Percentiles rank a stretch among this genome's conserved stretches.
Evolutionary conservation across 2,888 invertebrate species (phyloP).

Genomic region (Ennomos erosarius): DNA sequence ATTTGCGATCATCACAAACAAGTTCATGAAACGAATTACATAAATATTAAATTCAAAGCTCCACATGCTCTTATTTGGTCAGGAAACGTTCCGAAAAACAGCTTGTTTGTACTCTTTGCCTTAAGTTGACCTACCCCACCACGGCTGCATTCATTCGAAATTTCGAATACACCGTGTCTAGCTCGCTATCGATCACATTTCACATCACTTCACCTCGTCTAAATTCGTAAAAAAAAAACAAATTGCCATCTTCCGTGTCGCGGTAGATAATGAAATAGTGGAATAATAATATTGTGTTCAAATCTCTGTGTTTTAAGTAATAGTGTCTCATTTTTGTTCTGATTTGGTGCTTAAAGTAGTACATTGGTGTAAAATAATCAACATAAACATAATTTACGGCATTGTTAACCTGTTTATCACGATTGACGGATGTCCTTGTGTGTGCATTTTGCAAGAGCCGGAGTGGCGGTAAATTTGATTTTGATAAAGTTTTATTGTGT

Average conservation of each 20-base stretch:
- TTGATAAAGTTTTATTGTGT: conserved; percentile 55
- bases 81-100: too few relatives aligned
- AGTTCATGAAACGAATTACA: too few relatives aligned
- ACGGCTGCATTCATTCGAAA: too few relatives aligned
- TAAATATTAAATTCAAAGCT: too few relatives aligned
- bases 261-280: conserved; percentile 12
- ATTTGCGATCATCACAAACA: too few relatives aligned
- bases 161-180: too few relatives aligned
- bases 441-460: conserved; percentile 78
- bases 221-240: conserved; percentile 15
- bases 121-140: too few relatives aligned
- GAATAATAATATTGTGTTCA: conserved; percentile 21
- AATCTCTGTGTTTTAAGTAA: conserved; percentile 11
- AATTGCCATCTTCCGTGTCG: conserved; percentile 32
- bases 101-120: too few relatives aligned
- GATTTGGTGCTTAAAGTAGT: conserved; percentile 5
- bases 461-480: conserved; percentile 83
- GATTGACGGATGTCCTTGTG: conserved; percentile 83
- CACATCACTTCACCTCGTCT: too few relatives aligned
- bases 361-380: conserved; percentile 18
- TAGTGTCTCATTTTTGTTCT: conserved; percentile 4
- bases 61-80: too few relatives aligned
- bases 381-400: conserved; percentile 57
- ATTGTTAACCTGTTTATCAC: conserved; percentile 82
- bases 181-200: too few relatives aligned